These are phyloP conservation scores for Poeciliopsis presidionis DNA, from an alignment of 2,797 vertebrate species.

Conservation along the genomic window DNA sequence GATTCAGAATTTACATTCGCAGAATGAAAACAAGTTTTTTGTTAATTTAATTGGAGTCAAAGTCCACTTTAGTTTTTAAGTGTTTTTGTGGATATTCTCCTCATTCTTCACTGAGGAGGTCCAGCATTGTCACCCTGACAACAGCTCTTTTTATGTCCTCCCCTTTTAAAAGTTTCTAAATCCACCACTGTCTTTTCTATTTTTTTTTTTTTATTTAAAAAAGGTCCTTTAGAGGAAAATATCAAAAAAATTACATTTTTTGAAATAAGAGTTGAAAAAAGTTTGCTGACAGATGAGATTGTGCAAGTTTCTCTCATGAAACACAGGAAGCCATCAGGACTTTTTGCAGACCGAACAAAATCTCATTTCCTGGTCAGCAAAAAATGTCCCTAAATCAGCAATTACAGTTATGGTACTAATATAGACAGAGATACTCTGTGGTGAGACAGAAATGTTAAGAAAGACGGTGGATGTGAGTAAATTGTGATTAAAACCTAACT, in stretches of 20 bases:
- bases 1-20: background rate
- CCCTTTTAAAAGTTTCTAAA: no score
- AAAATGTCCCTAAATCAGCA: conserved; percentile 6
- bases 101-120: no score
- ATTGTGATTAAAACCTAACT: background rate
- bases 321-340: background rate
- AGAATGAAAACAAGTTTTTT: no score
- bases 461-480: background rate
- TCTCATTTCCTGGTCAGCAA: conserved; percentile 11
- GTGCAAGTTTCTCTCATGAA: background rate
- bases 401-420: background rate
- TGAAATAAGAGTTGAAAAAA: background rate
- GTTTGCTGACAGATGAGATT: background rate
- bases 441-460: background rate
- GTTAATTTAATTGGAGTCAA: background rate
- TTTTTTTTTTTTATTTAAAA: no score
- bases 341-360: background rate
- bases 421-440: no score
- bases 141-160: no score
- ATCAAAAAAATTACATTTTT: background rate
- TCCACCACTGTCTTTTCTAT: no score
- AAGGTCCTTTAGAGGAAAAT: no score
- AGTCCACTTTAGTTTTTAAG: background rate
- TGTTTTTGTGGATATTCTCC: no score
- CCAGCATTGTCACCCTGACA: no score